Percentiles rank a stretch among this genome's conserved stretches.
phyloP scores from a whole-genome alignment of 2,113 vertebrate genomes.

The Pituophis catenifer region DNA sequence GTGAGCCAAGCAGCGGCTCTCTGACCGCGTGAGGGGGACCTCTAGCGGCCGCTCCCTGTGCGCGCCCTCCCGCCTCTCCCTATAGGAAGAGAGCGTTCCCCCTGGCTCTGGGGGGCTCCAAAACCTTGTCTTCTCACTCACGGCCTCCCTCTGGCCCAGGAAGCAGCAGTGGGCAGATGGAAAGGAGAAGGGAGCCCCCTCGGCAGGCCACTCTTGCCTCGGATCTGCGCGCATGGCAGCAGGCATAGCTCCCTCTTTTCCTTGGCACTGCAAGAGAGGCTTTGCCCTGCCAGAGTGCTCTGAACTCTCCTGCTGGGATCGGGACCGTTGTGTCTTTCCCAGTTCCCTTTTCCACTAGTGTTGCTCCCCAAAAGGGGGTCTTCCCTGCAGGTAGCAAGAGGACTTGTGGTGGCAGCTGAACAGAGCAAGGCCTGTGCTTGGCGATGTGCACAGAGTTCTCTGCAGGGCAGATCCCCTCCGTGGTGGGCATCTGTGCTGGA shows the following conservation, averaged over 20 bases:
- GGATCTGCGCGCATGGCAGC: neutral
- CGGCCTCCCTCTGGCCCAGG: too few relatives aligned
- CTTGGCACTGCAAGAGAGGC: neutral
- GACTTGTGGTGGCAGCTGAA: neutral
- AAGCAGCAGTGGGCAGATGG: neutral
- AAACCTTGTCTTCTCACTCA: neutral
- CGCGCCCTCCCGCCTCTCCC: too few relatives aligned
- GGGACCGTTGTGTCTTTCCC: neutral
- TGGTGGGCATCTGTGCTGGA: neutral
- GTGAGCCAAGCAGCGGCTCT: neutral
- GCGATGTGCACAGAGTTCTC: neutral
- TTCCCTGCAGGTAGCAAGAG: neutral
- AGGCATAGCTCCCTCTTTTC: neutral
- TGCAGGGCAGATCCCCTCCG: neutral
- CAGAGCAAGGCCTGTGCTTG: neutral
- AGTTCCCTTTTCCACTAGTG: neutral
- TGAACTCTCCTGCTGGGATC: neutral
- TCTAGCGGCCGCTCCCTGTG: slow-evolving; percentile 15
- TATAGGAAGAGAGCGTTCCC: neutral
- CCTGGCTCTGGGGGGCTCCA: neutral
- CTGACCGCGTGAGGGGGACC: neutral
- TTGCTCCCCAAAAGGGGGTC: neutral
- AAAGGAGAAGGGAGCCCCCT: neutral
- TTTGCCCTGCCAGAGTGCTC: neutral
- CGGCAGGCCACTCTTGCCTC: neutral